A percentile compares a stretch with the other conserved stretches of the same genome.
These are phyloP conservation scores for Ips typographus DNA, from an alignment of 1,140 invertebrate species.

Conservation along the genomic window DNA sequence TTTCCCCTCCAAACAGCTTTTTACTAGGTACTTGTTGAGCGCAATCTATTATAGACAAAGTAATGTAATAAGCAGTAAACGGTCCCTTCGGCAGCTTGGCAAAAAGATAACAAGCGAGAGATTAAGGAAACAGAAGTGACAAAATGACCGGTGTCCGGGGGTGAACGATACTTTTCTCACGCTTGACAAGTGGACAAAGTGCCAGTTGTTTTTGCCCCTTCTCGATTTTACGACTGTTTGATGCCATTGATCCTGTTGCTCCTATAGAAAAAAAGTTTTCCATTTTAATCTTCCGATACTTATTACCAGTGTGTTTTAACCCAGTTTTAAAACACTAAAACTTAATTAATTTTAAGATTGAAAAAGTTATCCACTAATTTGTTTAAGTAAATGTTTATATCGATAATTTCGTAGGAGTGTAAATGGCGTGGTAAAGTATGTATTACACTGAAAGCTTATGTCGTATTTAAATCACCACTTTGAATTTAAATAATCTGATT, in stretches of 20 bases:
- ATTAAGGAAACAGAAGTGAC: conserved; percentile 26
- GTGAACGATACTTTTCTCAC: conserved; percentile 18
- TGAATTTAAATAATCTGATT: no score
- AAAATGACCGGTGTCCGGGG: conserved; percentile 26
- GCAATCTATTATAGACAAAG: background rate
- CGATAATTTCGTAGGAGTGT: no score
- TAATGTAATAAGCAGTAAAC: conserved; percentile 10
- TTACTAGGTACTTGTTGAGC: background rate
- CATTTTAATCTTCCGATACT: no score
- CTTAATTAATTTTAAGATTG: no score
- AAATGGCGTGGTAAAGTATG: no score
- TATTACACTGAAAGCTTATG: no score
- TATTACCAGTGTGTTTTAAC: no score
- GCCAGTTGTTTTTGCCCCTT: conserved; percentile 4
- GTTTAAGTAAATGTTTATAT: no score
- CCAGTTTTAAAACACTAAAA: no score
- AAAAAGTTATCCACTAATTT: no score
- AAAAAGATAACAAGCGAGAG: conserved; percentile 19
- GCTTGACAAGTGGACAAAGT: conserved; percentile 19
- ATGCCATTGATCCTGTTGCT: background rate
- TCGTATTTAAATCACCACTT: no score
- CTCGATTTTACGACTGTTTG: conserved; percentile 17
- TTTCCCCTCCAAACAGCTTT: background rate
- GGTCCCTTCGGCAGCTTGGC: background rate
- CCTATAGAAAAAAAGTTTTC: no score